Percentiles rank a stretch among this genome's conserved stretches.
Evolutionary conservation across 2,797 vertebrate species (phyloP).

Genomic region (Valencia hispanica): DNA sequence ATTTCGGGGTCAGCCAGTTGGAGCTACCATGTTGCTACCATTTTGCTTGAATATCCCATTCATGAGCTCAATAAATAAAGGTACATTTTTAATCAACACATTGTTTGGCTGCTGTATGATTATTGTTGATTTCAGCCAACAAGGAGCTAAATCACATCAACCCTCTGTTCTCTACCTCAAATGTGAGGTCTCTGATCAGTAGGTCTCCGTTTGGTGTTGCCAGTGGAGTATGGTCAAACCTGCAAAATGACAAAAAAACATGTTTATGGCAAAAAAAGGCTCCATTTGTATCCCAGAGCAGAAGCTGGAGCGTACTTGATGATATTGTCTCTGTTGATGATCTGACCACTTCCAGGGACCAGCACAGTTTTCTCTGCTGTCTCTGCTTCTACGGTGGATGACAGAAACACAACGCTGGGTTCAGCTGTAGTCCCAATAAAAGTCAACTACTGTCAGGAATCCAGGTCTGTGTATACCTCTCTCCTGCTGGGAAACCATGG

Average conservation of each 20-base stretch:
- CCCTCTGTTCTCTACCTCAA: constrained; percentile 84
- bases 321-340: constrained; percentile 90
- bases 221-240: constrained; percentile 94
- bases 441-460: neutral
- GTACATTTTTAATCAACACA: neutral
- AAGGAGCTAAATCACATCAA: neutral
- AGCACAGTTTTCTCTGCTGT: constrained; percentile 73
- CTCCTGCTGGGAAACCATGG: constrained; percentile 91
- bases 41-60: neutral
- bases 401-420: neutral
- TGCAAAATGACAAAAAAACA: constrained; percentile 54
- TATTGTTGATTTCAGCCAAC: neutral
- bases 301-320: constrained; percentile 86
- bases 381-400: constrained; percentile 72
- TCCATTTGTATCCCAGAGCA: neutral
- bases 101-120: neutral
- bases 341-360: constrained; percentile 89
- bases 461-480: constrained; percentile 77
- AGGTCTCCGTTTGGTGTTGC: constrained; percentile 97
- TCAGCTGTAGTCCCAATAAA: neutral
- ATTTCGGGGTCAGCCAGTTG: neutral
- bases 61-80: neutral
- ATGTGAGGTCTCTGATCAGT: constrained; percentile 91
- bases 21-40: neutral
- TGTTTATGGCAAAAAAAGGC: neutral